Base-by-base conservation (phyloP, 2,113 vertebrate genomes). In the Daboia siamensis region DNA sequence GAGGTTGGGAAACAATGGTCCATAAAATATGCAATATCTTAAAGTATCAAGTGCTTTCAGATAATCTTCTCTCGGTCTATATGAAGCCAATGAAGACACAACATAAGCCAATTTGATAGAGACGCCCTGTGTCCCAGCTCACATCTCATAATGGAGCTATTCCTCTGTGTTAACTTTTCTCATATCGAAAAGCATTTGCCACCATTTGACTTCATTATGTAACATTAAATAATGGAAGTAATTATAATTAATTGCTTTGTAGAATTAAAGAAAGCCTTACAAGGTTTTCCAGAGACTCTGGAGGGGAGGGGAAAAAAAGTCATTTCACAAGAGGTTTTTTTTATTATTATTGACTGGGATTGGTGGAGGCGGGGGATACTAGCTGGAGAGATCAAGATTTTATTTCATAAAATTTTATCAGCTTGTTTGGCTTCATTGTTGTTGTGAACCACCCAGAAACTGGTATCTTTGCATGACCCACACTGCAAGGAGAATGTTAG, bases 181-280 rank as follows among this genome's bases (percentile, higher is more conserved):
- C n/a, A 80, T 80, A 39, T 33, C 33, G 20, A 90, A 90, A 4
- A 33, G 61, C 51, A 74, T 90, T 90, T 74, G 21, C 48, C 61
- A 52, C 29, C 61, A 90, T 90, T 26, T 54, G n/a, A 23, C 44
- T 90, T 90, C 69, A 80, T 90, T 80, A 55, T 33, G n/a, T 52
- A 90, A 55, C 89, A 90, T 80, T 90, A 52, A 80, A 55, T 90
- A 90, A 80, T 21, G 52, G 55, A 20, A 33, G n/a, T 33, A 80
- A 55, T 80, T 80, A 90, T 80, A 80, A 90, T 90, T 90, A 54
- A 90, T 90, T 90, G 48, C 29, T 52, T 54, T 90, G 51, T 74
- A 39, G 20, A 90, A 61, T 74, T 74, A 90, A 52, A 69, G 33
- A 39, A 20, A 90, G 61, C 12, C 11, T 80, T 54, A 39, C 23